Evolutionary conservation across 2,888 invertebrate genomes (phyloP), one percentile per base, ranked within the genome.

Genomic region (Emesis furor): DNA sequence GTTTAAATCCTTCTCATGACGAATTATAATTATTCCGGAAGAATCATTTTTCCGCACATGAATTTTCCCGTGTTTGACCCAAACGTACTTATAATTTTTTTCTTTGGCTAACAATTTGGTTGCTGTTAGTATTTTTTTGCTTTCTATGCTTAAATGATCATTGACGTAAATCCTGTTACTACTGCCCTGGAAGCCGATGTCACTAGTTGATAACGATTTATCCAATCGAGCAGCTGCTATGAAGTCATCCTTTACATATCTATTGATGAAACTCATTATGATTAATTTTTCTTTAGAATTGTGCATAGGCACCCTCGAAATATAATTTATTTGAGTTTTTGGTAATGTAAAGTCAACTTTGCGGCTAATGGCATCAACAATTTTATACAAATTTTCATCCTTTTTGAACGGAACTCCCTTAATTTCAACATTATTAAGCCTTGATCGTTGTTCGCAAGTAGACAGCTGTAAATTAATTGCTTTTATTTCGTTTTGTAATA

Each of bases 41-140:
- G 55, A n/a, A 14, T 73, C 55, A n/a, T 73, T 73, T 14, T 73
- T 73, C 7, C 55, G 51, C 1, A 73, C 10, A 30, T 72, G 72
- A 10, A 73, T 32, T 55, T 73, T 73, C 2, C 14, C 51, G 17
- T 30, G 35, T 55, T 73, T 73, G 0, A 73, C 73, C 73, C 73
- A 73, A 14, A 32, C 14, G n/a, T 35, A 73, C n/a, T 6, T 12
- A 10, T 73, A 55, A 0, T 32, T n/a, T 55, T 30, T 73, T 1
- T 30, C 2, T 35, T 55, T 73, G 24, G 32, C 51, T 6, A 17
- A 5, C 4, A 12, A 2, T 32, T 73, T 73, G 1, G 35, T 12
- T 35, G 8, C 12, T 2, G 55, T 73, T n/a, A 55, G 32, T 8
- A 73, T 14, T 24, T 17, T 24, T 62, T 30, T 62, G 10, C 3